Conservation (phyloP, 1,140 invertebrate species). For the Lordiphosa stackelbergi region DNA sequence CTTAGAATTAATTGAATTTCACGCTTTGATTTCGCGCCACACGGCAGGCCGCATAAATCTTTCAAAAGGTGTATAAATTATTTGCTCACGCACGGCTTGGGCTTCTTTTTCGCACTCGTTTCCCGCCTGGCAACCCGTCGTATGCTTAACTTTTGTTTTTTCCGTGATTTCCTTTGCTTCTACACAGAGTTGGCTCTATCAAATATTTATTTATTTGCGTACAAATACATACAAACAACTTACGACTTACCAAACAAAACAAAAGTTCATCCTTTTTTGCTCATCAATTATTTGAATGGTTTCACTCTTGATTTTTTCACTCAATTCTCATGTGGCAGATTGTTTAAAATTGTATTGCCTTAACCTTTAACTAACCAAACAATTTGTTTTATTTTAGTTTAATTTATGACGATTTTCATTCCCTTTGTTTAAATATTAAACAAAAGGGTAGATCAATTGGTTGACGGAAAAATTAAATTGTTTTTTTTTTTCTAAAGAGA, state of each 20-base stretch:
- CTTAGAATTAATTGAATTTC: conserved; percentile 73
- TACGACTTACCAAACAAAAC: conserved; percentile 28
- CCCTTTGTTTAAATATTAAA: background rate
- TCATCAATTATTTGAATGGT: conserved; percentile 61
- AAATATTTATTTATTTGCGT: conserved; percentile 70
- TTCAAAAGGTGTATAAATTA: conserved; percentile 73
- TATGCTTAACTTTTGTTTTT: conserved; percentile 52
- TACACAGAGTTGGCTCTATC: conserved; percentile 45
- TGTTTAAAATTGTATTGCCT: conserved; percentile 10
- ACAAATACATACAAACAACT: conserved; percentile 57
- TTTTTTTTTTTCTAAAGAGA: too few relatives aligned
- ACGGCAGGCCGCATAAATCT: conserved; percentile 61
- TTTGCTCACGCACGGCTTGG: conserved; percentile 52
- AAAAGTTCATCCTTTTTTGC: conserved; percentile 16
- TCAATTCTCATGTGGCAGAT: conserved; percentile 9
- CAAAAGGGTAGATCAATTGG: too few relatives aligned
- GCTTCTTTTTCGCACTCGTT: conserved; percentile 14
- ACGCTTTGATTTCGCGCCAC: conserved; percentile 66
- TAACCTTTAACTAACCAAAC: conserved; percentile 1
- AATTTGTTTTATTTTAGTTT: conserved; percentile 22
- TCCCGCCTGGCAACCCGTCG: conserved; percentile 42
- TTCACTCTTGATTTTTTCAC: conserved; percentile 29
- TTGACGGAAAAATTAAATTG: too few relatives aligned
- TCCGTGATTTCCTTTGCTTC: conserved; percentile 42
- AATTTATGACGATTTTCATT: conserved; percentile 21